Percentiles rank a stretch among this genome's conserved stretches.
Conservation (phyloP, 2,888 invertebrate species). For the Lasioglossum marginatum region DNA sequence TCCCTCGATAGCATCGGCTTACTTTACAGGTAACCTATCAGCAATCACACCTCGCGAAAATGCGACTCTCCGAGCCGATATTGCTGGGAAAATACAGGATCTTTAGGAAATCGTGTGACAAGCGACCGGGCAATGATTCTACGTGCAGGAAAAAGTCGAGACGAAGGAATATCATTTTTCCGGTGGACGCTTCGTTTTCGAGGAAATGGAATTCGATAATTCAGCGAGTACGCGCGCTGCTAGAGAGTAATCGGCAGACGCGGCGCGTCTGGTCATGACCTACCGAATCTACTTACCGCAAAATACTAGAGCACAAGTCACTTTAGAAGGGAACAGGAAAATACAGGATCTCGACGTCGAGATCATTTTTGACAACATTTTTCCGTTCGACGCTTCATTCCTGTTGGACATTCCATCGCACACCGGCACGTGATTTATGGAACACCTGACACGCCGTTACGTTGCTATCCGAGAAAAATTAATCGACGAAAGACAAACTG, state of each 20-base stretch:
- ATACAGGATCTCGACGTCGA: too few relatives aligned
- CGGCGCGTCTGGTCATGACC: too few relatives aligned
- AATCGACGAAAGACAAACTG: constrained; percentile 18
- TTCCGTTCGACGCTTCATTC: neutral
- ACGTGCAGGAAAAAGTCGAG: neutral
- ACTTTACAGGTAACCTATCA: constrained; percentile 59
- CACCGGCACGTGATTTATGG: constrained; percentile 28
- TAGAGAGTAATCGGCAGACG: too few relatives aligned
- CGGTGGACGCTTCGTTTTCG: neutral
- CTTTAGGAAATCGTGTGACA: neutral
- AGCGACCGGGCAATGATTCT: neutral
- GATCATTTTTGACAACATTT: too few relatives aligned
- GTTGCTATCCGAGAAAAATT: constrained; percentile 39
- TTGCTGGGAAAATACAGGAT: neutral
- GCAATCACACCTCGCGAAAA: constrained; percentile 1
- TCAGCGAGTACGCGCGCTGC: too few relatives aligned
- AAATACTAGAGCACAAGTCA: too few relatives aligned
- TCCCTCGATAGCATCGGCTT: constrained; percentile 63
- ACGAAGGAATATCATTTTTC: neutral
- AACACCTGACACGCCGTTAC: neutral
- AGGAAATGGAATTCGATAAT: too few relatives aligned
- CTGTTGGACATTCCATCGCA: neutral
- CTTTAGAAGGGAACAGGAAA: too few relatives aligned
- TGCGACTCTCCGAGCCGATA: neutral
- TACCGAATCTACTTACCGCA: too few relatives aligned